These are phyloP conservation scores for Pterocles orientalis DNA, from an alignment of 2,113 vertebrate genomes.

Conservation along the genomic window DNA sequence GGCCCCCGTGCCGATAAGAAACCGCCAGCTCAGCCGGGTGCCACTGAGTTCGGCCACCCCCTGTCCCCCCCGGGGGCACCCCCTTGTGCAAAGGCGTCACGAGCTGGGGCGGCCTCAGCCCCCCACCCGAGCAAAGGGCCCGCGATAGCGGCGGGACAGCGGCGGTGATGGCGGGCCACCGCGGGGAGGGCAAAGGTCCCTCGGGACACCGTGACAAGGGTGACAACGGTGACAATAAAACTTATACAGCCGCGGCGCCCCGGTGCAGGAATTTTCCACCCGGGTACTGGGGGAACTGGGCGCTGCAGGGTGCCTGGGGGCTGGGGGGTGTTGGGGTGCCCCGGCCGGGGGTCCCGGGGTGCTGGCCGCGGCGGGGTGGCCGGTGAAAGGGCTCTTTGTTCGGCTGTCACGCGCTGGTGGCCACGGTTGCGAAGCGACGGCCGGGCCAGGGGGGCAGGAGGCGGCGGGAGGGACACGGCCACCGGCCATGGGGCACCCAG, in stretches of 20 bases:
- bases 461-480: neutral
- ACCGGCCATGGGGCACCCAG: neutral
- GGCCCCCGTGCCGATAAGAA: neutral
- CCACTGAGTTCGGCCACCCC: neutral
- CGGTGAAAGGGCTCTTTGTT: slow-evolving; percentile 43
- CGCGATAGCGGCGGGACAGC: neutral
- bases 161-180: neutral
- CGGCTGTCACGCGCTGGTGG: neutral
- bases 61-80: neutral
- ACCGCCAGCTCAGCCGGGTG: neutral
- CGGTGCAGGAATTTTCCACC: slow-evolving; percentile 24
- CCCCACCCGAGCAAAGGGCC: neutral
- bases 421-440: neutral
- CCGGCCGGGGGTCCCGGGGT: neutral
- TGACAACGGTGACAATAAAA: slow-evolving; percentile 7
- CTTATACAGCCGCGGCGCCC: neutral
- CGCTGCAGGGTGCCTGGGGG: neutral
- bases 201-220: neutral
- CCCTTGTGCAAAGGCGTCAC: slow-evolving; percentile 13
- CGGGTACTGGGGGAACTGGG: rapidly evolving
- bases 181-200: slow-evolving; percentile 11
- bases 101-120: neutral
- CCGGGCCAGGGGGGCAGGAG: neutral
- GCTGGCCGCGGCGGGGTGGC: rapidly evolving
- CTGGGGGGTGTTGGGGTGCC: neutral